Evolutionary conservation across 2,888 invertebrate species (phyloP), one percentile per base, ranked within the genome.

Genomic region (Emesis castigata): DNA sequence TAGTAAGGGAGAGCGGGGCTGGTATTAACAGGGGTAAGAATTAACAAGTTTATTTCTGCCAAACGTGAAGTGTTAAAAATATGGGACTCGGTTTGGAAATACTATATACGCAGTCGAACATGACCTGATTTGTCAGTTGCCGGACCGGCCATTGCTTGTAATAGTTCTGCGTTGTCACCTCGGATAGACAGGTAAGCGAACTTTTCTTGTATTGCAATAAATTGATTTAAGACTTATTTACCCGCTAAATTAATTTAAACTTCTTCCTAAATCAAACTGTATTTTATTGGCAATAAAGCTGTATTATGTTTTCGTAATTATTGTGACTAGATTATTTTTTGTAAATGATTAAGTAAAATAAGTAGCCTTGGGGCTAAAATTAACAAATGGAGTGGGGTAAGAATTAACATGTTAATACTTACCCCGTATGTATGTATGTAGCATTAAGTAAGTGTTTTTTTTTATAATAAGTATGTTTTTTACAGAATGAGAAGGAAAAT

Each of bases 1-100:
- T n/a, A n/a, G n/a, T n/a, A n/a, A 8, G 31, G 34, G 65, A 72
- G 53, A 48, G 31, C 31, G 34, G 31, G 20, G n/a, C 3, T 66
- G 20, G 66, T 62, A 3, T 62, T 29, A 62, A 62, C n/a, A 2
- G 62, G 3, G 62, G 29, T 29, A 29, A 62, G 14, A 58, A 58
- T 20, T 70, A 70, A 56, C 29, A 56, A 70, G 22, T 14, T 34
- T 31, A 72, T 26, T 44, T 14, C 31, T 5, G 62, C 62, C 62
- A 26, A 62, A 72, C 44, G 34, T 20, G 39, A 31, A 44, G 31
- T 26, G 44, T 58, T 20, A 58, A 53, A 61, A 22, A 26, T 16
- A 4, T 48, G 16, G 9, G 1, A 48, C 14, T 16, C 1, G 48
- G 16, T 14, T 14, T 16, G 5, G 16, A 48, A 16, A 14, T 5